Evolutionary conservation across 2,888 invertebrate species (phyloP), one percentile per base, ranked within the genome.

Genomic region (Elegia similella): DNA sequence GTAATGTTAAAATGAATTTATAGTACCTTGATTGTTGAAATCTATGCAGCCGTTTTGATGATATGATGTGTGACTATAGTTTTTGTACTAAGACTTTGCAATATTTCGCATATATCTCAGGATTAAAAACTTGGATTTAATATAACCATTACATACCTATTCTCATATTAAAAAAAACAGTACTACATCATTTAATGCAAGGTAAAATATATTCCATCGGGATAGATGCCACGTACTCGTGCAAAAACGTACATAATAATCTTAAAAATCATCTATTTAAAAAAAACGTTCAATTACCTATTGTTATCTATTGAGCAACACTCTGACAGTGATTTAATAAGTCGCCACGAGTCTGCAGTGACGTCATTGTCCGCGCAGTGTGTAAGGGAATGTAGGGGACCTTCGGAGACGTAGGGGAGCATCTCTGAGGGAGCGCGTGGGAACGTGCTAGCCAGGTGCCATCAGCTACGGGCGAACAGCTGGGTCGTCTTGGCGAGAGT

Each of bases 401-500:
- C 38, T 12, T 38, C 38, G 38, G 38, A 38, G 38, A 38, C 38
- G 71, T 71, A 69, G 68, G 72, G 75, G 66, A 70, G 74, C 68
- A 72, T 70, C 70, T 66, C 66, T 62, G 64, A 70, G 87, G 86
- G 84, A 70, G 76, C 82, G 80, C 89, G 89, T 89, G 90, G 84
- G 89, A 89, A 91, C 80, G 81, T 80, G 82, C 77, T 78, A 68
- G 75, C 87, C 88, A 86, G 88, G 84, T 89, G 88, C 69, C 72
- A 69, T 81, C 80, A 80, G 76, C 78, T 80, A 72, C 70, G 77
- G 12, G 57, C 57, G 53, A 63, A 80, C 88, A 87, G 86, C 87
- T 87, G 88, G 75, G 69, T 61, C 50, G 62, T 68, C 64, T 63
- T 65, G 58, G 50, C 52, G n/a, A 34, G 15, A 13, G 32, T 50